A percentile compares a stretch with the other conserved stretches of the same genome.
Evolutionary conservation across 2,888 invertebrate species (phyloP).

Genomic region (Chrysomela aeneicollis): DNA sequence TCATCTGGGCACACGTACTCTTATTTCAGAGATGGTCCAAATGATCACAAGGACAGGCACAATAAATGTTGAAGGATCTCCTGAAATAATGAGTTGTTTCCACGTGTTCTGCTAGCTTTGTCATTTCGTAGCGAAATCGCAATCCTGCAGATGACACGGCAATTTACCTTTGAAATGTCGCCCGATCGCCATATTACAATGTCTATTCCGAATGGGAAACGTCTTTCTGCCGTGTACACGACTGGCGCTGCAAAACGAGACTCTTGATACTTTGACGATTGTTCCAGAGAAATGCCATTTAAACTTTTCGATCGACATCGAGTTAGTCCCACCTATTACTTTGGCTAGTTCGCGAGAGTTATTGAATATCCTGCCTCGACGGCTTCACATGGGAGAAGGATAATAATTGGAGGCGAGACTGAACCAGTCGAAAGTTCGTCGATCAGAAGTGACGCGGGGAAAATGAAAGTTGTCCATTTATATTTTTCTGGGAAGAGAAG

Average conservation of each 20-base stretch:
- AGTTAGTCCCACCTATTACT: not conserved
- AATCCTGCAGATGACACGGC: slow-evolving; percentile 42
- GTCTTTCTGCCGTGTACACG: not conserved
- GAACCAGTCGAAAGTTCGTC: no score
- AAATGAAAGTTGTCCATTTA: no score
- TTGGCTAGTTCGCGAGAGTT: not conserved
- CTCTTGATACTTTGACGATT: slow-evolving; percentile 3
- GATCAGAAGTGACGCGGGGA: no score
- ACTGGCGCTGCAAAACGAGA: not conserved
- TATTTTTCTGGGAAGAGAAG: no score
- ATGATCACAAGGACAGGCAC: no score
- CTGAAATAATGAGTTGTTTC: slow-evolving; percentile 39
- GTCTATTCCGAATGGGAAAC: slow-evolving; percentile 22
- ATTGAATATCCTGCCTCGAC: not conserved
- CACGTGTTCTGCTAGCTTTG: slow-evolving; percentile 9
- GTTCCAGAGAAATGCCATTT: not conserved
- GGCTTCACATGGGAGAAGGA: no score
- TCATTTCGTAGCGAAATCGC: no score
- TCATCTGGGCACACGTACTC: no score
- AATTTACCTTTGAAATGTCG: slow-evolving; percentile 39
- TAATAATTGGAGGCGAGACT: no score
- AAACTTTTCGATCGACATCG: slow-evolving; percentile 1
- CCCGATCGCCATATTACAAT: slow-evolving; percentile 25
- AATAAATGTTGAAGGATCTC: no score
- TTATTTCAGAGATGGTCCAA: no score